These are phyloP conservation scores for Doris montereyensis DNA, from an alignment of 2,888 invertebrate species.

Conservation along the genomic window DNA sequence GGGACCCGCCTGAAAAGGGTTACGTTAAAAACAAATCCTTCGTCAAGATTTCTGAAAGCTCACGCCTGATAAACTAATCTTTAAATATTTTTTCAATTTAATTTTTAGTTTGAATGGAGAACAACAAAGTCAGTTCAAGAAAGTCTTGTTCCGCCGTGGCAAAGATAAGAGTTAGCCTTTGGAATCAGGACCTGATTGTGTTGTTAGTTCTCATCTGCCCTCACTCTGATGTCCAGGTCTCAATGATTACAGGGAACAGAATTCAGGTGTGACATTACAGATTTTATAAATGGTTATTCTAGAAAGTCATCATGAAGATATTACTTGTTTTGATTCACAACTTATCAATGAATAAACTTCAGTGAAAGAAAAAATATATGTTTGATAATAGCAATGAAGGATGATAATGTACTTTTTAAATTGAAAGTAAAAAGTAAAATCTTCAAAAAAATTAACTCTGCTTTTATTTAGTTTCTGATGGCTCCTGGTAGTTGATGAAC, in stretches of 20 bases:
- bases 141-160: constrained; percentile 53
- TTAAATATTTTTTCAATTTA: too few species aligned
- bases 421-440: too few species aligned
- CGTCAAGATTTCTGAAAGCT: background rate
- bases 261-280: constrained; percentile 65
- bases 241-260: constrained; percentile 59
- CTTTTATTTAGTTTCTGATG: too few species aligned
- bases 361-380: too few species aligned
- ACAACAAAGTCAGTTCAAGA: constrained; percentile 31
- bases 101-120: constrained; percentile 21
- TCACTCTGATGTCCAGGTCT: constrained; percentile 71
- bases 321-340: background rate
- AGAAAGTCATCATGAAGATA: background rate
- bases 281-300: background rate
- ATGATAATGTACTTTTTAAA: too few species aligned
- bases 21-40: background rate
- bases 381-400: too few species aligned
- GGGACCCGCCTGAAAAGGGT: too few species aligned
- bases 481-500: too few species aligned
- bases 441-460: too few species aligned
- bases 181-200: constrained; percentile 62
- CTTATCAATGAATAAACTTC: background rate
- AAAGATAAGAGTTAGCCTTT: constrained; percentile 40
- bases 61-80: background rate
- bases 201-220: constrained; percentile 71